Conservation (phyloP, 2,797 vertebrate genomes). For the Clarias fuscus region DNA sequence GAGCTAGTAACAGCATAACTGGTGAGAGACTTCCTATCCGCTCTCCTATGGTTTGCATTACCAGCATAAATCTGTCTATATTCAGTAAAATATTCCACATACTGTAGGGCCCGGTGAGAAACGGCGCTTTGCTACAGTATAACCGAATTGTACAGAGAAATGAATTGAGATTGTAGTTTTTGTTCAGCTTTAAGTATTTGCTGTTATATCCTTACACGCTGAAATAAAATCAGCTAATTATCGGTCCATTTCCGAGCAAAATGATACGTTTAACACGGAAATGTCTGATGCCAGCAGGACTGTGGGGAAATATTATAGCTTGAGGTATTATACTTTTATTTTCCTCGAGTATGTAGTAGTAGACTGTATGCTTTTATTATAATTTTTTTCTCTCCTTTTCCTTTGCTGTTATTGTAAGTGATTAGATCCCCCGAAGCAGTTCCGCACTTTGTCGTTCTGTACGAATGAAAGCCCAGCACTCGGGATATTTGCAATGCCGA, state of each 20-base stretch:
- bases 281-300: background rate
- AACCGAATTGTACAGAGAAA: background rate
- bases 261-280: background rate
- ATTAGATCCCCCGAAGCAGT: background rate
- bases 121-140: background rate
- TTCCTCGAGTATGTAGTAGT: background rate
- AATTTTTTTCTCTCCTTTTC: background rate
- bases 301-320: background rate
- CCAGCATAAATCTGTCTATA: no score
- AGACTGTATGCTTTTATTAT: background rate
- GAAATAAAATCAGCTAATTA: background rate
- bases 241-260: constrained; percentile 8
- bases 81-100: no score
- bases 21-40: no score
- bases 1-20: no score
- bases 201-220: background rate
- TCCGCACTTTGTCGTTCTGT: background rate
- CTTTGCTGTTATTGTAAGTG: background rate
- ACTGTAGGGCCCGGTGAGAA: background rate
- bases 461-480: background rate
- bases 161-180: background rate
- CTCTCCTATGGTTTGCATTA: no score
- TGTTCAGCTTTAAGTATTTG: background rate
- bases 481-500: background rate
- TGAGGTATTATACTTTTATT: background rate